These are phyloP conservation scores for Drosophila lutescens DNA, from an alignment of 2,888 invertebrate species.

Conservation along the genomic window DNA sequence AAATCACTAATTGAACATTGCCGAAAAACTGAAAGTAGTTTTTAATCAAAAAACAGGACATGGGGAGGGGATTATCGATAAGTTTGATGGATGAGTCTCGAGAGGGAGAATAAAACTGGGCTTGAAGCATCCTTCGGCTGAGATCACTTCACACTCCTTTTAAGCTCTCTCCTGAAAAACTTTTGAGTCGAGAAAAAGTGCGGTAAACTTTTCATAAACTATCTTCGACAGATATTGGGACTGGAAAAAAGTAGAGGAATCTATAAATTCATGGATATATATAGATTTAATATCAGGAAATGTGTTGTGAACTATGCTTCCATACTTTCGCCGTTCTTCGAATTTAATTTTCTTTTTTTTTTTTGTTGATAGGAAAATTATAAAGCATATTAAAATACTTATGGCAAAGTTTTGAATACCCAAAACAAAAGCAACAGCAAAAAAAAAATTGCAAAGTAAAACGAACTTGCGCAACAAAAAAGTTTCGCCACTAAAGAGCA, in stretches of 20 bases:
- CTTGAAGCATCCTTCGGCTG: slow-evolving; percentile 2
- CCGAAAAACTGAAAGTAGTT: slow-evolving; percentile 13
- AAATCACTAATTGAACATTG: slow-evolving; percentile 56
- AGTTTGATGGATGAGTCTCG: slow-evolving; percentile 14
- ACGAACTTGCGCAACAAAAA: slow-evolving; percentile 51
- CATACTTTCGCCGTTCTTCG: slow-evolving; percentile 18
- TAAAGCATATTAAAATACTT: slow-evolving; percentile 76
- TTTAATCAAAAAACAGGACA: slow-evolving; percentile 5
- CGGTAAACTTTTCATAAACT: slow-evolving; percentile 34
- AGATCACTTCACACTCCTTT: slow-evolving; percentile 16
- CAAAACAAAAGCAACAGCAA: slow-evolving; percentile 15
- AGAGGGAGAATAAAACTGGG: neutral
- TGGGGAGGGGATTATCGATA: neutral
- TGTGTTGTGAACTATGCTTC: slow-evolving; percentile 37
- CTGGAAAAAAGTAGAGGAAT: neutral
- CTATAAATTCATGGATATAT: neutral
- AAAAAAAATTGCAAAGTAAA: slow-evolving; percentile 14
- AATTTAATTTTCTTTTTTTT: slow-evolving; percentile 5
- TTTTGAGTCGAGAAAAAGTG: slow-evolving; percentile 7
- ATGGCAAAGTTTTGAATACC: slow-evolving; percentile 57
- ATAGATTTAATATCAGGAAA: slow-evolving; percentile 26
- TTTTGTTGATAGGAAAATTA: slow-evolving; percentile 33
- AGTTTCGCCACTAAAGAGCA: slow-evolving; percentile 66
- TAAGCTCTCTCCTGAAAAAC: slow-evolving; percentile 2
- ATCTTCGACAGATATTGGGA: slow-evolving; percentile 15